Conservation (phyloP, 2,113 vertebrate species). For the Bothrops jararaca region DNA sequence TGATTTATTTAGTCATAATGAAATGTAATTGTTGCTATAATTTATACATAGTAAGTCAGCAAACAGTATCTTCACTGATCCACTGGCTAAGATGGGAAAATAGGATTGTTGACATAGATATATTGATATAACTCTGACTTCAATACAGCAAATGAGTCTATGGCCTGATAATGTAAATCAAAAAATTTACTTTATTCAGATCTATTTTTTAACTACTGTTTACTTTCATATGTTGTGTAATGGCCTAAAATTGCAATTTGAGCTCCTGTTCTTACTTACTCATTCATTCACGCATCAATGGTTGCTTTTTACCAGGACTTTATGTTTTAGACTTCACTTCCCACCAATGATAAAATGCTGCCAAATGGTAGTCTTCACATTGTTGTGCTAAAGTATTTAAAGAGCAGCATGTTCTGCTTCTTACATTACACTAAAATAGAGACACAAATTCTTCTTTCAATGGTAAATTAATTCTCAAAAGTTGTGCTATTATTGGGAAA, state of each 20-base stretch:
- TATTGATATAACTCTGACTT: not conserved
- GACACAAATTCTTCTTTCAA: constrained; percentile 22
- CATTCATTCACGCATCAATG: not conserved
- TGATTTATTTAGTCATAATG: not conserved
- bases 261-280: not conserved
- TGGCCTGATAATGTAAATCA: not conserved
- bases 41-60: not conserved
- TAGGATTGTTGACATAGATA: not conserved
- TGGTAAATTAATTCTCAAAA: constrained; percentile 26
- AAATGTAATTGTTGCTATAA: not conserved
- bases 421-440: constrained; percentile 13
- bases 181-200: not conserved
- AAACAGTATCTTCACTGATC: not conserved
- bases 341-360: not conserved
- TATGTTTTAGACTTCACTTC: not conserved
- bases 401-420: not conserved
- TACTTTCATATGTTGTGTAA: not conserved
- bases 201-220: not conserved
- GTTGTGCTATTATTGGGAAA: constrained; percentile 19
- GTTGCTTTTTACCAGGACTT: not conserved
- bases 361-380: not conserved
- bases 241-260: not conserved
- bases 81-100: not conserved
- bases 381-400: constrained; percentile 15
- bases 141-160: not conserved